A percentile compares a stretch with the other conserved stretches of the same genome.
Evolutionary conservation across 2,113 vertebrate genomes (phyloP).

Genomic region (Colistium nudipinnis): DNA sequence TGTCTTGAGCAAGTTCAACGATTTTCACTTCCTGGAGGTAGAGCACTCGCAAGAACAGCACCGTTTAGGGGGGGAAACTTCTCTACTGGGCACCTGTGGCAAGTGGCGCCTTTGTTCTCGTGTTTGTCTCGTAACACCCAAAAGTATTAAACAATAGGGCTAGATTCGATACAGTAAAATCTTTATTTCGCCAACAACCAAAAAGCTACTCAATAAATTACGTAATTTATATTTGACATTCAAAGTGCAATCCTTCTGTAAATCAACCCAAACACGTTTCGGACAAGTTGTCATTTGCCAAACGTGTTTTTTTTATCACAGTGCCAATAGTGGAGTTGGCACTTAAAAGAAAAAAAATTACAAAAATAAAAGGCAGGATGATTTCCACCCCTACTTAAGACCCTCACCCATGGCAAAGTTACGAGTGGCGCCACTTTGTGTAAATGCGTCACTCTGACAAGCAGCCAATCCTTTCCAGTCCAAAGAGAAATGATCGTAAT

Average conservation of each 20-base stretch:
- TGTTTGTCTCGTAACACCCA: not conserved
- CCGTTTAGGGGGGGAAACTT: no score
- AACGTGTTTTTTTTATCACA: conserved; percentile 20
- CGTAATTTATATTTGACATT: conserved; percentile 63
- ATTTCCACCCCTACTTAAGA: conserved; percentile 24
- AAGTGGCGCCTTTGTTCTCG: no score
- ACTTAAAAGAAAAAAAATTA: conserved; percentile 38
- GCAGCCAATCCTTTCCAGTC: conserved; percentile 21
- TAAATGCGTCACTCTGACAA: conserved; percentile 27
- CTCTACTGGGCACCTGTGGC: no score
- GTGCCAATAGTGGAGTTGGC: conserved; percentile 55
- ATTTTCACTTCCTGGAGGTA: not conserved
- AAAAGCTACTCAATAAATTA: conserved; percentile 83
- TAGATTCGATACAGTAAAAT: conserved; percentile 58
- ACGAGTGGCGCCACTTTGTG: conserved; percentile 46
- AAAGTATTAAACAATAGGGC: conserved; percentile 20
- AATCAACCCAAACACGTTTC: conserved; percentile 51
- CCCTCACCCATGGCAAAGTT: conserved; percentile 55
- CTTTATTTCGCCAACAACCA: conserved; percentile 79
- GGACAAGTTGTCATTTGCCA: conserved; percentile 20
- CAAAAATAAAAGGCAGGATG: conserved; percentile 19
- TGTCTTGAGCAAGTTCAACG: conserved; percentile 4
- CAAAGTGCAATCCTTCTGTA: conserved; percentile 67
- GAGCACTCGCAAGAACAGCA: no score
- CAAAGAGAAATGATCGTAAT: conserved; percentile 10